Evolutionary conservation across 2,113 vertebrate species (phyloP).

Genomic region (Athene cunicularia): DNA sequence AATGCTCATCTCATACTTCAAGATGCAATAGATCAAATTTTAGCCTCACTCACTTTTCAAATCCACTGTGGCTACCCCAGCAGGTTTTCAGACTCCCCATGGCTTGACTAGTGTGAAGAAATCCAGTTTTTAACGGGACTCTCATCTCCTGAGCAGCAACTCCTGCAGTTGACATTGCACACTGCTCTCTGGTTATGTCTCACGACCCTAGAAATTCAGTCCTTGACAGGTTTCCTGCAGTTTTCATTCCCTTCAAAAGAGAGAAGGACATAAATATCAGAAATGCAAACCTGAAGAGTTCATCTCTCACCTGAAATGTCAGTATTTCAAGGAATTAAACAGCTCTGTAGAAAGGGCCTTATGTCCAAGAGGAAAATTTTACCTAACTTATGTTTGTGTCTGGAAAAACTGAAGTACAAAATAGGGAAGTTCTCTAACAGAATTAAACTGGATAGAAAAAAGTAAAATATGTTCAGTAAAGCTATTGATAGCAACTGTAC

Average conservation of each 20-base stretch:
- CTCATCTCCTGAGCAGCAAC: slow-evolving; percentile 90
- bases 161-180: slow-evolving; percentile 91
- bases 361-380: not conserved
- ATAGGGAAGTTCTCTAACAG: not conserved
- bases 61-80: slow-evolving; percentile 80
- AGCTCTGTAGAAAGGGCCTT: not conserved
- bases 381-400: not conserved
- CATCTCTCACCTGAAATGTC: not conserved
- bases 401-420: not conserved
- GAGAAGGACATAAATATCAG: not conserved
- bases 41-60: slow-evolving; percentile 84
- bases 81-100: slow-evolving; percentile 85
- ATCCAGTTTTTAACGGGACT: slow-evolving; percentile 85
- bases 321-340: not conserved
- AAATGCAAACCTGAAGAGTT: not conserved
- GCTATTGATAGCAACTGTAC: not conserved
- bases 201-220: not conserved
- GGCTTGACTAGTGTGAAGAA: slow-evolving; percentile 85
- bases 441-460: not conserved
- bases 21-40: not conserved
- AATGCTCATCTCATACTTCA: fast-evolving
- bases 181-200: not conserved
- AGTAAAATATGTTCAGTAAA: not conserved
- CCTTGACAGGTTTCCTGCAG: slow-evolving; percentile 18
- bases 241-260: slow-evolving; percentile 69